Evolutionary conservation across 2,113 vertebrate genomes (phyloP).

Genomic region (Pristiophorus japonicus): DNA sequence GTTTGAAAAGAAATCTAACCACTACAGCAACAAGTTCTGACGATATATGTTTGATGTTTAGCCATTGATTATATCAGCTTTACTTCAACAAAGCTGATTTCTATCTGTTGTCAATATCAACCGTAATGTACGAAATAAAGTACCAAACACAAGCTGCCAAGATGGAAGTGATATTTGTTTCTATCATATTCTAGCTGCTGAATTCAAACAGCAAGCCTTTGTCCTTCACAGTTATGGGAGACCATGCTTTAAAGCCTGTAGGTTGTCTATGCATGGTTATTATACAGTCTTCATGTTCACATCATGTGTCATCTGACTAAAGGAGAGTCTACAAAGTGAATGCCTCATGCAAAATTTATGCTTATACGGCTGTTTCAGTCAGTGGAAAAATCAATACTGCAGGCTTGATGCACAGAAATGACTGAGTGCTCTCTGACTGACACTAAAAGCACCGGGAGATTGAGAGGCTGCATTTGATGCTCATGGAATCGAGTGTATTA

Average conservation of each 20-base stretch:
- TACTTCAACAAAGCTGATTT: slow-evolving; percentile 46
- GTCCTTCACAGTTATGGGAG: slow-evolving; percentile 62
- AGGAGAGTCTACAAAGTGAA: slow-evolving; percentile 87
- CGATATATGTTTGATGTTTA: slow-evolving; percentile 44
- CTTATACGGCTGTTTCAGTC: slow-evolving; percentile 98
- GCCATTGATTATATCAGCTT: slow-evolving; percentile 45
- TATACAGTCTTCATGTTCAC: slow-evolving; percentile 83
- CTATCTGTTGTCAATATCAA: slow-evolving; percentile 48
- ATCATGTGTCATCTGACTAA: slow-evolving; percentile 93
- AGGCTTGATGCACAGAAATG: slow-evolving; percentile 90
- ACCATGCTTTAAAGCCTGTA: slow-evolving; percentile 65
- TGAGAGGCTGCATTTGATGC: slow-evolving; percentile 78
- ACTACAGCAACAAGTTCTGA: slow-evolving; percentile 47
- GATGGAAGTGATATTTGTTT: slow-evolving; percentile 62
- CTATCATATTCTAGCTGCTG: slow-evolving; percentile 46
- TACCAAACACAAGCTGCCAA: slow-evolving; percentile 51
- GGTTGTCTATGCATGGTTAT: slow-evolving; percentile 78
- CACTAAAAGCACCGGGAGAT: slow-evolving; percentile 96
- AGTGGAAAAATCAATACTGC: slow-evolving; percentile 98
- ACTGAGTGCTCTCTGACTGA: slow-evolving; percentile 97
- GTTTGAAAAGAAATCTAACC: slow-evolving; percentile 72
- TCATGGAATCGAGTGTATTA: slow-evolving; percentile 77
- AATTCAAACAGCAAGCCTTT: slow-evolving; percentile 53
- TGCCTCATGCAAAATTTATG: slow-evolving; percentile 99
- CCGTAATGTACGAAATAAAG: slow-evolving; percentile 46